Evolutionary conservation across 2,888 invertebrate species (phyloP).

Genomic region (Biston betularia): DNA sequence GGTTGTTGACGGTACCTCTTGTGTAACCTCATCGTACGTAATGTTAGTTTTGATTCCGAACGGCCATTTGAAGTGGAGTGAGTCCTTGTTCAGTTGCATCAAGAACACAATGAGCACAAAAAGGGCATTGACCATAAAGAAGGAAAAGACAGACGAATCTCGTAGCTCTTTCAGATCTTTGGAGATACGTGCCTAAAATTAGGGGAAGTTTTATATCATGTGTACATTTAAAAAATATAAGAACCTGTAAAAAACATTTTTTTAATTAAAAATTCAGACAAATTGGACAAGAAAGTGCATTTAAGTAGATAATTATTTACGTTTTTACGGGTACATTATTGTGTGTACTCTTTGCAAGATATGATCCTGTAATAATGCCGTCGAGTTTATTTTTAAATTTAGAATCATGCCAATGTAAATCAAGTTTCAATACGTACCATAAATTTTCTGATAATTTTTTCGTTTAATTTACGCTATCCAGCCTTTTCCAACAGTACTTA

Average conservation of each 20-base stretch:
- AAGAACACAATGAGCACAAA: conserved; percentile 99
- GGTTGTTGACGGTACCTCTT: conserved; percentile 93
- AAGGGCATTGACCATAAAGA: conserved; percentile 99
- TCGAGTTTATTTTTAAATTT: too few species aligned
- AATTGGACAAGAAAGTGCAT: background rate
- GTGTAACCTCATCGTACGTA: conserved; percentile 94
- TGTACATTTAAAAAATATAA: conserved; percentile 39
- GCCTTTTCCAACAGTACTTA: background rate
- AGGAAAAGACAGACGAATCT: conserved; percentile 97
- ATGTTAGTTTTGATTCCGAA: conserved; percentile 97
- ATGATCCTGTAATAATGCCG: too few species aligned
- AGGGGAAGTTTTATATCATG: conserved; percentile 64
- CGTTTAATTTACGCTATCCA: too few species aligned
- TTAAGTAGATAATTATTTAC: too few species aligned
- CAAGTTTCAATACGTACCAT: too few species aligned
- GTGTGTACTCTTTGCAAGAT: too few species aligned
- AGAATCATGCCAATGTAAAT: too few species aligned
- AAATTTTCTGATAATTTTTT: too few species aligned
- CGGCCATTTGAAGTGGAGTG: conserved; percentile 98
- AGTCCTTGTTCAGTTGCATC: conserved; percentile 99
- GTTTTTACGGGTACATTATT: too few species aligned
- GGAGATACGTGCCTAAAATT: conserved; percentile 95
- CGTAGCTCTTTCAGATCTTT: conserved; percentile 96
- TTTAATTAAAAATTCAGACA: background rate
- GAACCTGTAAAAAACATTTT: conserved; percentile 58